Conservation (phyloP, 1,140 invertebrate species). For the Rhagoletis pomonella region DNA sequence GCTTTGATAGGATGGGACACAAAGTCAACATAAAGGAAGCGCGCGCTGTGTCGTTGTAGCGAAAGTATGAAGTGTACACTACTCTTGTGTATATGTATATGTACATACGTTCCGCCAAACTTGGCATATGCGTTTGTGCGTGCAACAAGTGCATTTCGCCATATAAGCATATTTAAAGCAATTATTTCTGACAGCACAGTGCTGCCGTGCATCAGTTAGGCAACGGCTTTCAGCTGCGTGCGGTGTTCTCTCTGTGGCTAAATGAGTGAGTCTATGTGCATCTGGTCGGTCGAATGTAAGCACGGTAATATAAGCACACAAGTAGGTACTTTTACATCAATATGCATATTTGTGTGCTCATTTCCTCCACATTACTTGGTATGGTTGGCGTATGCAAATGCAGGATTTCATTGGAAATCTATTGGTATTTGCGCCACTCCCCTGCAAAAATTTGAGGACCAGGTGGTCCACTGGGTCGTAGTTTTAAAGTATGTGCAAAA, state of each 20-base stretch:
- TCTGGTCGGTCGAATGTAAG: not conserved
- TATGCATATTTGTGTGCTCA: constrained; percentile 17
- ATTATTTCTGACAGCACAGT: not conserved
- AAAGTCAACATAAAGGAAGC: too few species aligned
- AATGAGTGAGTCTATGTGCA: not conserved
- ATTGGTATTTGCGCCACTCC: constrained; percentile 23
- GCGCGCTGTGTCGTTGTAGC: not conserved
- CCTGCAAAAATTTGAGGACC: too few species aligned
- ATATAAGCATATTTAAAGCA: constrained; percentile 19
- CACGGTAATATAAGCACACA: not conserved
- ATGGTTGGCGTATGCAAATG: constrained; percentile 20
- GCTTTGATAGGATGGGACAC: too few species aligned
- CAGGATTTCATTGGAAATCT: not conserved
- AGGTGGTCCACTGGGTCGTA: too few species aligned
- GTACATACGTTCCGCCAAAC: not conserved
- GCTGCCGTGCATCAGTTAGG: not conserved
- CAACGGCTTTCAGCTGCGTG: not conserved
- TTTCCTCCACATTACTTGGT: not conserved
- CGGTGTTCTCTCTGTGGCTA: not conserved
- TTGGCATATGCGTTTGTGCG: not conserved
- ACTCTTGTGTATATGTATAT: not conserved
- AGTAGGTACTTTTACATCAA: constrained; percentile 42
- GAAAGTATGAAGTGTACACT: not conserved
- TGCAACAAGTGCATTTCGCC: constrained; percentile 22
- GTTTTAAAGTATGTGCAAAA: too few species aligned